Evolutionary conservation across 2,113 vertebrate genomes (phyloP).

Genomic region (Hepsetus odoe): DNA sequence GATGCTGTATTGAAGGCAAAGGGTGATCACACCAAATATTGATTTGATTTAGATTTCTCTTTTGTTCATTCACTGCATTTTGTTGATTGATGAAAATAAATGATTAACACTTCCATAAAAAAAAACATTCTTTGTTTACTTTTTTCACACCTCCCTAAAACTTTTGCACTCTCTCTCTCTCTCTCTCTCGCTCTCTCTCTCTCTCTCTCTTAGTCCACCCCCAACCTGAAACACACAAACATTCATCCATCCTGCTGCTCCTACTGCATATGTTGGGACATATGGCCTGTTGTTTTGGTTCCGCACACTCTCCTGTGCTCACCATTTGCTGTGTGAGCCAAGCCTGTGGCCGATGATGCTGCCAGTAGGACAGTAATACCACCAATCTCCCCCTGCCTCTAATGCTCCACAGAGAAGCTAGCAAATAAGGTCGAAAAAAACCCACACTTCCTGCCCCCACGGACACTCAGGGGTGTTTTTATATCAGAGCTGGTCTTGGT

Average conservation of each 20-base stretch:
- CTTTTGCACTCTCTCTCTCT: slow-evolving; percentile 36
- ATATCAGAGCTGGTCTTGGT: neutral
- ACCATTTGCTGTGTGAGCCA: slow-evolving; percentile 46
- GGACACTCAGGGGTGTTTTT: neutral
- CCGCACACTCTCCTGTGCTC: slow-evolving; percentile 44
- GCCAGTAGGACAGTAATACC: slow-evolving; percentile 12
- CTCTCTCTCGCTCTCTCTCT: slow-evolving; percentile 47
- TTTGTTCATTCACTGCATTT: too few relatives aligned
- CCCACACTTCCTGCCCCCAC: neutral
- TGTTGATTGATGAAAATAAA: too few relatives aligned
- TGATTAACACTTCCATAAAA: too few relatives aligned
- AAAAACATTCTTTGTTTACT: too few relatives aligned
- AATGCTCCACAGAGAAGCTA: neutral
- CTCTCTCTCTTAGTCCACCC: slow-evolving; percentile 53
- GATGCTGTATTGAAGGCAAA: too few relatives aligned
- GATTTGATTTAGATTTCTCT: too few relatives aligned
- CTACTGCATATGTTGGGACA: slow-evolving; percentile 52
- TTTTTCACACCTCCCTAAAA: too few relatives aligned
- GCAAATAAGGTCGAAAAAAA: neutral
- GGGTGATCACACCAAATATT: too few relatives aligned
- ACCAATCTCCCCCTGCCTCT: slow-evolving; percentile 7
- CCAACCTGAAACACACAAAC: neutral
- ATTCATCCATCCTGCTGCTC: slow-evolving; percentile 47
- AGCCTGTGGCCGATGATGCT: slow-evolving; percentile 25
- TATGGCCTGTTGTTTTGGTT: slow-evolving; percentile 59